Evolutionary conservation across 92 coral and sea anemone genomes (phyloP).

Genomic region (Parazoanthus darwini): DNA sequence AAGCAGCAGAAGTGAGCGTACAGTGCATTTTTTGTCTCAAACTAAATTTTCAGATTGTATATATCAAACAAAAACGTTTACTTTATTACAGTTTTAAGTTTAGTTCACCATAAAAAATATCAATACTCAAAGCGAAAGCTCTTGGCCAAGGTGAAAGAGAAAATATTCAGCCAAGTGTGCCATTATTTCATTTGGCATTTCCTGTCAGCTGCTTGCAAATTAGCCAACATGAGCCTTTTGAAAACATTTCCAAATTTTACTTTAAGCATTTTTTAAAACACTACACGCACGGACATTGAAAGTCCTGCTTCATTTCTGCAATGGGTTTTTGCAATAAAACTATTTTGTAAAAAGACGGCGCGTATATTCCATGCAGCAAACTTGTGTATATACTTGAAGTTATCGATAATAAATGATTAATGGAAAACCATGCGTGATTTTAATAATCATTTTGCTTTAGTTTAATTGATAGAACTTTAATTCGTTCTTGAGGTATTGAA

Average conservation of each 20-base stretch:
- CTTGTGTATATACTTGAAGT: neutral
- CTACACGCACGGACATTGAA: neutral
- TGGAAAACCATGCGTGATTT: neutral
- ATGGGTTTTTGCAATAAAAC: neutral
- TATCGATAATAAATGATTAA: constrained; percentile 9
- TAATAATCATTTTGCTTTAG: neutral
- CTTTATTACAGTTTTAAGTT: neutral
- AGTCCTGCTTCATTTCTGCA: neutral
- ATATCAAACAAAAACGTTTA: neutral
- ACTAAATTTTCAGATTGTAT: too few species aligned
- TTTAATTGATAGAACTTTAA: neutral
- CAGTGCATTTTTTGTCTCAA: neutral
- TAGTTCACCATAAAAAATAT: neutral
- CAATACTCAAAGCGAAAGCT: neutral
- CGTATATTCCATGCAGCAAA: neutral
- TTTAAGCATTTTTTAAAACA: neutral
- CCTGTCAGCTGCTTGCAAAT: constrained; percentile 14
- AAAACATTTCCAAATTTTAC: neutral
- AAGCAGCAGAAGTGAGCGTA: neutral
- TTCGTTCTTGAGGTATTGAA: neutral
- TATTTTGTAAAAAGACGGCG: neutral
- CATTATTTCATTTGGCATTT: neutral
- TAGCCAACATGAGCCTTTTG: neutral
- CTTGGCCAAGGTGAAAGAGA: constrained; percentile 7
- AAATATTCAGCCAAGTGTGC: neutral